Conservation (phyloP, 2,113 vertebrate species). For the Eupsittula cactorum region DNA sequence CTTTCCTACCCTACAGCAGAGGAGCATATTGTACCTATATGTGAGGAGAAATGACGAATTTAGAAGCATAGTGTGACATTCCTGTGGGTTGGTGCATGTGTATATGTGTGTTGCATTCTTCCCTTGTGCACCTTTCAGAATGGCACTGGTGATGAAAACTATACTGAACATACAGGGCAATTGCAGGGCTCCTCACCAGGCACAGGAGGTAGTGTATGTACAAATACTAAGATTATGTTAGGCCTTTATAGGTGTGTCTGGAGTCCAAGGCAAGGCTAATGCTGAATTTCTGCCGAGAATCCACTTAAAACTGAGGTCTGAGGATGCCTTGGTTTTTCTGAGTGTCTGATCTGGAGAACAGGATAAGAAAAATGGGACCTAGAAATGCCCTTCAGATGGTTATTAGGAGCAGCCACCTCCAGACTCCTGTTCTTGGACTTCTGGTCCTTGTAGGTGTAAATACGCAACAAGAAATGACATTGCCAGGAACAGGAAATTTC, state of each 20-base stretch:
- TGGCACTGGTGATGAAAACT: background rate
- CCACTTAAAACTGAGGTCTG: background rate
- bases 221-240: background rate
- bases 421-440: background rate
- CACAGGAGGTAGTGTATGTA: background rate
- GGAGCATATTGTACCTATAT: background rate
- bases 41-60: background rate
- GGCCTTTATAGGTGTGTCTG: background rate
- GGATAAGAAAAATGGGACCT: background rate
- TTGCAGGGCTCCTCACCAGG: background rate
- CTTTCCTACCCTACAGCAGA: background rate
- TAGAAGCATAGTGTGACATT: background rate
- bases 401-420: background rate
- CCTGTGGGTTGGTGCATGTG: accelerated
- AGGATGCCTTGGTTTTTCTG: background rate
- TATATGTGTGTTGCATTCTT: background rate
- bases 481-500: background rate
- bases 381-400: background rate
- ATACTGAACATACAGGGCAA: background rate
- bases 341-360: background rate
- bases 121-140: background rate
- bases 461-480: background rate
- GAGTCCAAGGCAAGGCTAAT: background rate
- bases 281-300: background rate
- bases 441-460: background rate